These are phyloP conservation scores for Pedetes capensis DNA, from an alignment of 2,113 vertebrate species.

Conservation along the genomic window DNA sequence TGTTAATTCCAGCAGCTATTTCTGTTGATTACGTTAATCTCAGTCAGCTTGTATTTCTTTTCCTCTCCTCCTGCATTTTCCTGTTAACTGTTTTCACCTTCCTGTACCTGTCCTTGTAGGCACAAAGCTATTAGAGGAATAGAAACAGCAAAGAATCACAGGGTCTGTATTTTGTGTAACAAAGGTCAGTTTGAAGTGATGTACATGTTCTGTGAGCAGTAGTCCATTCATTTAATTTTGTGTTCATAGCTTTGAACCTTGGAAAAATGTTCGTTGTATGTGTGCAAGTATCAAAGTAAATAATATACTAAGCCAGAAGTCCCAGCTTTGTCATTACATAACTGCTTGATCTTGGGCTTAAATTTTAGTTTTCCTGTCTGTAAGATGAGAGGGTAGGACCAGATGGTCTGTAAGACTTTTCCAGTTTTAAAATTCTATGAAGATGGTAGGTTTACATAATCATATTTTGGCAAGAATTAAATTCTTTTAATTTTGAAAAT, in stretches of 20 bases:
- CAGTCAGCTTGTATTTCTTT: neutral
- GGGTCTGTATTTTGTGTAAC: neutral
- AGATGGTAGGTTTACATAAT: constrained; percentile 53
- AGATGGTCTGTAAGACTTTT: constrained; percentile 47
- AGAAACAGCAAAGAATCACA: neutral
- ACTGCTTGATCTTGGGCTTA: constrained; percentile 36
- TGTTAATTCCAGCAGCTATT: neutral
- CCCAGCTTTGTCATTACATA: constrained; percentile 5
- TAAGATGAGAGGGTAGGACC: constrained; percentile 40
- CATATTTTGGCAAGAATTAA: constrained; percentile 40
- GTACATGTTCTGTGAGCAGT: neutral
- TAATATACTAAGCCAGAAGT: neutral
- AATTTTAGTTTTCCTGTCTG: constrained; percentile 34
- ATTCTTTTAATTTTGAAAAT: constrained; percentile 51
- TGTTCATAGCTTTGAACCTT: neutral
- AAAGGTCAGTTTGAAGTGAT: constrained; percentile 24
- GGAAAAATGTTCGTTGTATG: neutral
- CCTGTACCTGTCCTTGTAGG: neutral
- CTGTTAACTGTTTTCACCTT: neutral
- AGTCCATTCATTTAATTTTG: neutral
- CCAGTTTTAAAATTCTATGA: constrained; percentile 49
- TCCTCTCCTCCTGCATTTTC: constrained; percentile 1
- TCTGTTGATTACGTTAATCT: neutral
- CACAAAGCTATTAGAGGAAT: neutral
- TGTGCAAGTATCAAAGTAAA: neutral